Evolutionary conservation across 2,888 invertebrate species (phyloP).

Genomic region (Phania funesta): DNA sequence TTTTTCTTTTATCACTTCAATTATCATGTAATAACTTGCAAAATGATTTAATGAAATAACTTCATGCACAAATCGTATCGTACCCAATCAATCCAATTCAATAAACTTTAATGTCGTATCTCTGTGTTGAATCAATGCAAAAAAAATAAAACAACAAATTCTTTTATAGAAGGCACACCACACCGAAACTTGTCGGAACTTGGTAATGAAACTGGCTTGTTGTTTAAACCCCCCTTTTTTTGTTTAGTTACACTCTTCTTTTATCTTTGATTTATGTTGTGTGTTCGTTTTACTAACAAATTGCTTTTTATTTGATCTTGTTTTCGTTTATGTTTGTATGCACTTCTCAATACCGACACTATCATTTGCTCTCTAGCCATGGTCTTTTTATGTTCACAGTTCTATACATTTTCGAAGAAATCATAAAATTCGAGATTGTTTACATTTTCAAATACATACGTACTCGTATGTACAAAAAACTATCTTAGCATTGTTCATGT

Average conservation of each 20-base stretch:
- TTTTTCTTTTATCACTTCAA: conserved; percentile 45
- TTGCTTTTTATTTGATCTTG: conserved; percentile 47
- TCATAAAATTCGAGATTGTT: conserved; percentile 60
- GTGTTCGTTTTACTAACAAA: conserved; percentile 35
- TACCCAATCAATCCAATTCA: conserved; percentile 17
- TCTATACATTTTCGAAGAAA: conserved; percentile 7
- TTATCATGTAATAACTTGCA: conserved; percentile 3
- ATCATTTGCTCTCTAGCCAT: conserved; percentile 31
- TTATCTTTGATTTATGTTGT: conserved; percentile 26
- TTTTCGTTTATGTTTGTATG: not conserved
- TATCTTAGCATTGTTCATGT: no score
- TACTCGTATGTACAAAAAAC: no score
- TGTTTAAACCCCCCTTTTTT: conserved; percentile 16
- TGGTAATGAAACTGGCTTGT: conserved; percentile 77
- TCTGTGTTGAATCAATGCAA: conserved; percentile 33
- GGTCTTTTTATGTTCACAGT: conserved; percentile 23
- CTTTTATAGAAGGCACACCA: conserved; percentile 78
- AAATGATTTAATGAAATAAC: conserved; percentile 20
- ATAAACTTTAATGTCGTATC: conserved; percentile 24
- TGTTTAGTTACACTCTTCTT: not conserved
- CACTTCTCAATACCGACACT: conserved; percentile 4
- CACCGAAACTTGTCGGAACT: conserved; percentile 81
- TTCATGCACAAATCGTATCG: not conserved
- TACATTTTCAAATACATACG: not conserved
- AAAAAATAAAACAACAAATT: conserved; percentile 57